Percentiles rank a stretch among this genome's conserved stretches.
phyloP scores from a whole-genome alignment of 2,113 vertebrate genomes.

The Desmodus rotundus region DNA sequence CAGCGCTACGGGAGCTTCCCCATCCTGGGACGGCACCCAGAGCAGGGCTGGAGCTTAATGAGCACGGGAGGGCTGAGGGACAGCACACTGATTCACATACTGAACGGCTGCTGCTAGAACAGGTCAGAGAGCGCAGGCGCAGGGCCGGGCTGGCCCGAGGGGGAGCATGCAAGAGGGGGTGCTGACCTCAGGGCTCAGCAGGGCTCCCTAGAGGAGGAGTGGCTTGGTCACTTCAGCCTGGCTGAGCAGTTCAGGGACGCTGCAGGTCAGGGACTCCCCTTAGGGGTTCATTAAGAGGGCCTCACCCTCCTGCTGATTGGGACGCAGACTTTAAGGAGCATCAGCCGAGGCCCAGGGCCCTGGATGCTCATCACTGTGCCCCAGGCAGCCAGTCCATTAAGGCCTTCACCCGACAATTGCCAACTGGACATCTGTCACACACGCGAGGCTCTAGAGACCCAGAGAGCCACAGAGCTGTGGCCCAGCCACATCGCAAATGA shows the following conservation, averaged over 20 bases:
- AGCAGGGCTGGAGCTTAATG: background rate
- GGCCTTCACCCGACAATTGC: too few species aligned
- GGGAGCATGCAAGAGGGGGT: too few species aligned
- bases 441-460: background rate
- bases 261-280: accelerated
- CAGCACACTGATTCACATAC: accelerated
- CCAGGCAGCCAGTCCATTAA: accelerated
- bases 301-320: background rate
- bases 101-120: background rate
- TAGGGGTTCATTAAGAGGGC: accelerated
- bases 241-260: background rate
- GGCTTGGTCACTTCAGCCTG: accelerated
- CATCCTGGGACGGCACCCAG: background rate
- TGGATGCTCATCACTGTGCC: accelerated
- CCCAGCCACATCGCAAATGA: too few species aligned
- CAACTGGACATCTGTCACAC: background rate
- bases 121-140: background rate
- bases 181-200: background rate
- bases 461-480: background rate
- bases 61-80: background rate
- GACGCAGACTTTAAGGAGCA: background rate
- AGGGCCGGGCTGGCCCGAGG: accelerated
- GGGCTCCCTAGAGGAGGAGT: background rate
- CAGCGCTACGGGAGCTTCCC: background rate
- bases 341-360: background rate